Conservation (phyloP, 2,888 invertebrate genomes). For the Lithosia quadra region DNA sequence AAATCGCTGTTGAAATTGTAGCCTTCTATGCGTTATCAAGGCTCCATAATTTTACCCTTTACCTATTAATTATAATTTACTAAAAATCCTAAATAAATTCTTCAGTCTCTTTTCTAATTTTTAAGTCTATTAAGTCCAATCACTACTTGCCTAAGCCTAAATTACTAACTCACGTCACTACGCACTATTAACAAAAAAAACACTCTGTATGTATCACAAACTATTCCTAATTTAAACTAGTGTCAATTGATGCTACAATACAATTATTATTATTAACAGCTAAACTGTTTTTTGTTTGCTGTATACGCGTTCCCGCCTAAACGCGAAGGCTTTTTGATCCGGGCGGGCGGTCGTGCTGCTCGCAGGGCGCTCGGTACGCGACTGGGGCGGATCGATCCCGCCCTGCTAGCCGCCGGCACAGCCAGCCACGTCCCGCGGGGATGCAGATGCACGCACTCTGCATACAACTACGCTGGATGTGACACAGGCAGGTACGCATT, state of each 20-base stretch:
- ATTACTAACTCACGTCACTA: slow-evolving; percentile 35
- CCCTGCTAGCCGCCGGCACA: slow-evolving; percentile 63
- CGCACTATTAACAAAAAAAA: slow-evolving; percentile 34
- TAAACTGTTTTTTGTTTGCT: slow-evolving; percentile 16
- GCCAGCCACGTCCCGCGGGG: slow-evolving; percentile 77
- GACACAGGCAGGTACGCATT: slow-evolving; percentile 30
- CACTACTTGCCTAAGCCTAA: slow-evolving; percentile 37
- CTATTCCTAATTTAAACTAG: slow-evolving; percentile 21
- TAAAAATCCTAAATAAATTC: slow-evolving; percentile 15
- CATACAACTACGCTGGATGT: slow-evolving; percentile 57
- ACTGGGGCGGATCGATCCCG: slow-evolving; percentile 82
- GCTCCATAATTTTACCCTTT: slow-evolving; percentile 10
- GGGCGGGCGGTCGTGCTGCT: slow-evolving; percentile 70
- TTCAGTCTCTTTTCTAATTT: slow-evolving; percentile 22
- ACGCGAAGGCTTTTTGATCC: slow-evolving; percentile 67
- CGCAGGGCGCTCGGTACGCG: slow-evolving; percentile 70
- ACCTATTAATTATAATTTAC: not conserved
- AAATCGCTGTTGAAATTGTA: slow-evolving; percentile 35
- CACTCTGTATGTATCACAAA: slow-evolving; percentile 34
- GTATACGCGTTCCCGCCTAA: slow-evolving; percentile 78
- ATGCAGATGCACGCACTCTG: slow-evolving; percentile 79
- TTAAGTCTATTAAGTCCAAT: slow-evolving; percentile 4
- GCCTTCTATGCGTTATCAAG: not conserved
- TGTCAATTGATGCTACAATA: slow-evolving; percentile 11
- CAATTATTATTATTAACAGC: slow-evolving; percentile 11